phyloP scores from a whole-genome alignment of 2,113 vertebrate genomes.

The Fregetta grallaria region DNA sequence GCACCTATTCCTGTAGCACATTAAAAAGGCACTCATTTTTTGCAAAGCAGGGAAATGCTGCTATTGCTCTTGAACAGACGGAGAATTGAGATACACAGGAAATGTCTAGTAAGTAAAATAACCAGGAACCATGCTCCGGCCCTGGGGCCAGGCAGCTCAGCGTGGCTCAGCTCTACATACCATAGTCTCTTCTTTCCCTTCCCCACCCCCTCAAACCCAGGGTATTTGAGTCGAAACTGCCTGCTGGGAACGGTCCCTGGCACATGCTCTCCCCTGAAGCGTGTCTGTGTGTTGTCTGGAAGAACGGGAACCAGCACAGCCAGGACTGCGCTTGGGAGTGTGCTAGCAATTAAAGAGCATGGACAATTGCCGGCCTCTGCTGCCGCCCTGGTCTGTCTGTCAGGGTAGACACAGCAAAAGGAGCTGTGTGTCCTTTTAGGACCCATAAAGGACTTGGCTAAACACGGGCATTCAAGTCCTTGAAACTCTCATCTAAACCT shows the following conservation, averaged over 20 bases:
- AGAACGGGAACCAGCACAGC: background rate
- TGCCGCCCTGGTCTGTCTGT: background rate
- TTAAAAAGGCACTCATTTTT: background rate
- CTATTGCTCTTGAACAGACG: background rate
- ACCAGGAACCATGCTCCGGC: background rate
- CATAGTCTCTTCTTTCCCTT: background rate
- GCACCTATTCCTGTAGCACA: slow-evolving; percentile 33
- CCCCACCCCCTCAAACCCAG: background rate
- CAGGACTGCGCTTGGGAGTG: background rate
- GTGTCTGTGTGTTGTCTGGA: slow-evolving; percentile 4
- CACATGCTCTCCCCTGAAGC: slow-evolving; percentile 8
- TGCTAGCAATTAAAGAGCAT: background rate
- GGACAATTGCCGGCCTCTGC: background rate
- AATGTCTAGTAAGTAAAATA: slow-evolving; percentile 47
- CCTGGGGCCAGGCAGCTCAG: background rate
- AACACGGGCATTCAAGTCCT: background rate
- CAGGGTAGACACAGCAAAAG: background rate
- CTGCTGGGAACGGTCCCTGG: slow-evolving; percentile 20
- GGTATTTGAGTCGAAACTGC: background rate
- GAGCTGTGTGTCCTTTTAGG: background rate
- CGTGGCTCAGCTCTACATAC: background rate
- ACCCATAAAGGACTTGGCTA: background rate
- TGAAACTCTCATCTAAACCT: background rate
- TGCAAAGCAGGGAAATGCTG: background rate
- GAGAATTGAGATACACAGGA: slow-evolving; percentile 41